These are phyloP conservation scores for Rhagoletis pomonella DNA, from an alignment of 1,140 invertebrate species.

Conservation along the genomic window DNA sequence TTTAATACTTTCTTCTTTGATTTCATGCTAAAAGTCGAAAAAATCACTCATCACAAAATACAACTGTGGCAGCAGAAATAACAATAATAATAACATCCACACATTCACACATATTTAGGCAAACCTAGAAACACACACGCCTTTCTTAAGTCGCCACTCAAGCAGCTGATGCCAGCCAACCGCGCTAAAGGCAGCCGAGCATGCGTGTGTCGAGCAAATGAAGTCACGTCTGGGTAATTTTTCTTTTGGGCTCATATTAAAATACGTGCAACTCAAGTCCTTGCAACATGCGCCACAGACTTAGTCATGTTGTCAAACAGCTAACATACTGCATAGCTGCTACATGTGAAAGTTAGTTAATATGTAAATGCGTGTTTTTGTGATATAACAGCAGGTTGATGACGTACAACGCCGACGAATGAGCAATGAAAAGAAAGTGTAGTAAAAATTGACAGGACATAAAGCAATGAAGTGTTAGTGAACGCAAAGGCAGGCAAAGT, in stretches of 20 bases:
- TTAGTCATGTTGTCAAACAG: slow-evolving; percentile 10
- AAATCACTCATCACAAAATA: not conserved
- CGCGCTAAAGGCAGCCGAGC: not conserved
- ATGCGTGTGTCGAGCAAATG: slow-evolving; percentile 62
- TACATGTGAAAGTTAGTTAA: slow-evolving; percentile 35
- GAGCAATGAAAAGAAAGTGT: not conserved
- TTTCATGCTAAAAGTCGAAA: not conserved
- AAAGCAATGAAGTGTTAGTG: slow-evolving; percentile 44
- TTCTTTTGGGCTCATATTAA: slow-evolving; percentile 73
- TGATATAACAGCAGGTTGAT: not conserved
- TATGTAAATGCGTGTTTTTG: slow-evolving; percentile 39
- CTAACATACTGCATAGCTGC: slow-evolving; percentile 18
- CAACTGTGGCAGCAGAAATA: not conserved
- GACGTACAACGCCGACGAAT: not conserved
- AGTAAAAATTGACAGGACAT: slow-evolving; percentile 32
- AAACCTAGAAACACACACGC: not conserved
- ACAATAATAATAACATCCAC: not conserved
- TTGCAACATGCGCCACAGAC: slow-evolving; percentile 55
- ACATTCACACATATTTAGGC: not conserved
- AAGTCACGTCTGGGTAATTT: slow-evolving; percentile 73
- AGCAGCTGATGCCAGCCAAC: not conserved
- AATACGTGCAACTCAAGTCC: slow-evolving; percentile 64
- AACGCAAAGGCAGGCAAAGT: not conserved
- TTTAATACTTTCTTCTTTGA: not conserved
- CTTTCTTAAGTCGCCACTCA: not conserved